phyloP scores from a whole-genome alignment of 2,888 invertebrate species.

The Ephialtes manifestator region DNA sequence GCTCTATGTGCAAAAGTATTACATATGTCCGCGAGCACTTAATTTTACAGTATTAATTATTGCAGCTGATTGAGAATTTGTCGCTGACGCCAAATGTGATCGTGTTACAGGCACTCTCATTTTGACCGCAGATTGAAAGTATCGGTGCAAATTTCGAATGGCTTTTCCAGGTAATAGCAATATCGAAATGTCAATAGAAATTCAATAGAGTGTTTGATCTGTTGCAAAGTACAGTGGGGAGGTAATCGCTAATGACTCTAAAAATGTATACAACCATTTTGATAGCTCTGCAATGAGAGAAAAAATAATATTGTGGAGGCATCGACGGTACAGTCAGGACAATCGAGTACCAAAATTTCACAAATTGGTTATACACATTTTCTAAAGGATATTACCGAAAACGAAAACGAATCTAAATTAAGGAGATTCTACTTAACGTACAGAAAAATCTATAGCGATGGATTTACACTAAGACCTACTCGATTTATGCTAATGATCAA shows the following conservation, averaged over 20 bases:
- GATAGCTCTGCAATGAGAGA: not conserved
- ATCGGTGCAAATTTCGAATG: conserved; percentile 34
- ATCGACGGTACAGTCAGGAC: not conserved
- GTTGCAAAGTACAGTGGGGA: not conserved
- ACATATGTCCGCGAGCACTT: not conserved
- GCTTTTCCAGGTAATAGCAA: conserved; percentile 37
- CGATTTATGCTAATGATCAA: too few species aligned
- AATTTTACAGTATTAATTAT: not conserved
- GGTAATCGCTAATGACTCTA: not conserved
- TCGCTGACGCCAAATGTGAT: conserved; percentile 28
- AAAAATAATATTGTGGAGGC: not conserved
- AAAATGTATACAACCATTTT: not conserved
- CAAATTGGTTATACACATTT: not conserved
- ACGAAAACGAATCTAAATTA: too few species aligned
- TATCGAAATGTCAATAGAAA: conserved; percentile 10
- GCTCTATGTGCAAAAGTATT: not conserved
- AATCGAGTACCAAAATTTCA: not conserved
- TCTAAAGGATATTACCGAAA: not conserved
- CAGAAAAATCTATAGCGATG: too few species aligned
- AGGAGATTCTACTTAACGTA: too few species aligned
- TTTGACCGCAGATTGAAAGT: not conserved
- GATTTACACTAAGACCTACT: too few species aligned
- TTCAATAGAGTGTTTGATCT: not conserved
- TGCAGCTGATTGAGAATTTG: conserved; percentile 41
- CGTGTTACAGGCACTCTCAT: not conserved